Percentiles rank a stretch among this genome's conserved stretches.
Conservation (phyloP, 2,888 invertebrate genomes). For the Lasioglossum leucozonium region DNA sequence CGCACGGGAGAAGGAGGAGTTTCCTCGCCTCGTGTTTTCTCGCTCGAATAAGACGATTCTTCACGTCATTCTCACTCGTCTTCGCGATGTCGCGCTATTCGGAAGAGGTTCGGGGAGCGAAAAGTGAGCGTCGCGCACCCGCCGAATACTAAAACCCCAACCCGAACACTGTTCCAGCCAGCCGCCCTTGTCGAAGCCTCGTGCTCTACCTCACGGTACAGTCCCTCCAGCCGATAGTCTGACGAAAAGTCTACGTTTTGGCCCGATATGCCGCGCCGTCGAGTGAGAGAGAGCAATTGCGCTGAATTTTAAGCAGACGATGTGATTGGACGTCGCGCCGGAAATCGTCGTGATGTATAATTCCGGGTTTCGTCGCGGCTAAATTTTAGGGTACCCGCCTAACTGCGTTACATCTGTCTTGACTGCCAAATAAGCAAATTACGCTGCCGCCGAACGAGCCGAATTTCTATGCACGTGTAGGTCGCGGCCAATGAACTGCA, state of each 20-base stretch:
- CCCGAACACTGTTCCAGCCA: slow-evolving; percentile 42
- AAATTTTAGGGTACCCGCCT: slow-evolving; percentile 11
- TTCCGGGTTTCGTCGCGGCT: neutral
- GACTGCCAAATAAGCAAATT: slow-evolving; percentile 11
- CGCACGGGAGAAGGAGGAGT: slow-evolving; percentile 73
- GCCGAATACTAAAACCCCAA: slow-evolving; percentile 73
- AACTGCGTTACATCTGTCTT: slow-evolving; percentile 2
- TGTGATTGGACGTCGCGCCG: neutral
- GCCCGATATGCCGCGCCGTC: neutral
- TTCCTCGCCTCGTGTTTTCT: slow-evolving; percentile 72
- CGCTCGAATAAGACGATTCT: slow-evolving; percentile 80
- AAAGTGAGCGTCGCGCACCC: slow-evolving; percentile 72
- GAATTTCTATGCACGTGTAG: neutral
- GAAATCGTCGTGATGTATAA: slow-evolving; percentile 11
- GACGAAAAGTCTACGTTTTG: slow-evolving; percentile 7
- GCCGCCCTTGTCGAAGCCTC: slow-evolving; percentile 44
- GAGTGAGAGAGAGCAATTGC: slow-evolving; percentile 4
- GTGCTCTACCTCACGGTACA: slow-evolving; percentile 18
- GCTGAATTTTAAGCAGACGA: neutral
- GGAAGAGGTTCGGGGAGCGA: slow-evolving; percentile 58
- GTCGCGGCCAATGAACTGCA: neutral
- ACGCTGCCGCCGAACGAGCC: neutral
- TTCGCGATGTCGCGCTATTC: slow-evolving; percentile 58
- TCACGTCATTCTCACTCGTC: slow-evolving; percentile 75
- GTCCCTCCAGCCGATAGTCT: slow-evolving; percentile 8